Percentiles rank a stretch among this genome's conserved stretches.
Evolutionary conservation across 2,797 vertebrate genomes (phyloP).

Genomic region (Melanotaenia trifasciata): DNA sequence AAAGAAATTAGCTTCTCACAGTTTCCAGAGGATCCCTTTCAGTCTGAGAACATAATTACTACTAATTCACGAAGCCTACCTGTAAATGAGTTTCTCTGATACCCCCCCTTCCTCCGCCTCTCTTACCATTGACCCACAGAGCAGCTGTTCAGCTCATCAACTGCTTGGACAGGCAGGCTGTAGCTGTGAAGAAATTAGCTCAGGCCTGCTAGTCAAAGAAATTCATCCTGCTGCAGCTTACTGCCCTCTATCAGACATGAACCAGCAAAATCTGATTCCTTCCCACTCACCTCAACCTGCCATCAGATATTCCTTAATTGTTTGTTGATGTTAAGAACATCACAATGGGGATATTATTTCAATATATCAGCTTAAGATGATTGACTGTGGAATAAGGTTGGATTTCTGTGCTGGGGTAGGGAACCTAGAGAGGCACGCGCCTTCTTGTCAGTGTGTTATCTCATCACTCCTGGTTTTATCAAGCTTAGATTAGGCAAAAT

Average conservation of each 20-base stretch:
- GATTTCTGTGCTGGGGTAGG: not conserved
- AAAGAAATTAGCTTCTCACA: not conserved
- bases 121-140: constrained; percentile 35
- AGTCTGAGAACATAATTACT: not conserved
- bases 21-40: too few species aligned
- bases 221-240: constrained; percentile 18
- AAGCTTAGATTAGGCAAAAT: constrained; percentile 50
- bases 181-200: constrained; percentile 49
- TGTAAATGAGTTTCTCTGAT: not conserved
- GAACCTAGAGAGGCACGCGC: constrained; percentile 1
- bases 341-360: not conserved
- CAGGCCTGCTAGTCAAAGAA: constrained; percentile 36
- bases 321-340: constrained; percentile 1
- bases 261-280: constrained; percentile 9
- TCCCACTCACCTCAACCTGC: constrained; percentile 3
- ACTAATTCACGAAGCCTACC: not conserved
- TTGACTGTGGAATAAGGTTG: not conserved
- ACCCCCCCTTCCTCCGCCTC: constrained; percentile 2
- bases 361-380: not conserved
- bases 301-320: not conserved
- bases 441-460: constrained; percentile 5
- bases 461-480: constrained; percentile 17
- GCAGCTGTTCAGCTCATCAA: constrained; percentile 75
- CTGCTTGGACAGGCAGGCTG: constrained; percentile 55
- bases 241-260: constrained; percentile 11